Evolutionary conservation across 2,888 invertebrate species (phyloP).

Genomic region (Aphidoletes aphidimyza): DNA sequence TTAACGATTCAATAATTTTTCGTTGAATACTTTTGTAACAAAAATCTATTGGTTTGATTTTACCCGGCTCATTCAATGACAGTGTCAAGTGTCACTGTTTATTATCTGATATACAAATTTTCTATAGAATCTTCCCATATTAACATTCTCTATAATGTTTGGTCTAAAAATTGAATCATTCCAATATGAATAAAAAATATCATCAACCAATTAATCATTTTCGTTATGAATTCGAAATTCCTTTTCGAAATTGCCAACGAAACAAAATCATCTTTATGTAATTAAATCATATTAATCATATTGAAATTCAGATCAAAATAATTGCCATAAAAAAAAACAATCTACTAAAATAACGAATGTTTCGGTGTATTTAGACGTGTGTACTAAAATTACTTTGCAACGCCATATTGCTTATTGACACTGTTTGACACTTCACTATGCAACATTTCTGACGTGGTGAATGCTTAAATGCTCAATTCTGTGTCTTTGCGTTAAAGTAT

Average conservation of each 20-base stretch:
- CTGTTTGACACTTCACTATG: background rate
- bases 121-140: no score
- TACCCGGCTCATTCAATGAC: background rate
- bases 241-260: background rate
- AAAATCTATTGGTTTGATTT: background rate
- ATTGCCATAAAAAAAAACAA: background rate
- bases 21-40: background rate
- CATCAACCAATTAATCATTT: background rate
- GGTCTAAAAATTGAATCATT: background rate
- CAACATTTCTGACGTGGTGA: conserved; percentile 42
- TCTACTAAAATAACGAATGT: background rate
- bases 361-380: no score
- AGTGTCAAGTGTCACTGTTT: background rate
- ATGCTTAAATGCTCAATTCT: background rate
- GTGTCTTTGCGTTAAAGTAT: background rate
- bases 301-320: background rate
- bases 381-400: background rate
- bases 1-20: background rate
- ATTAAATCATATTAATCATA: no score
- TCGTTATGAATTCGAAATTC: background rate
- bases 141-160: no score
- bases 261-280: background rate
- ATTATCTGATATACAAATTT: no score
- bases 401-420: conserved; percentile 46
- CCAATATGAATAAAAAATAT: background rate